Conservation (phyloP, 2,888 invertebrate genomes). For the Campaea margaritaria region DNA sequence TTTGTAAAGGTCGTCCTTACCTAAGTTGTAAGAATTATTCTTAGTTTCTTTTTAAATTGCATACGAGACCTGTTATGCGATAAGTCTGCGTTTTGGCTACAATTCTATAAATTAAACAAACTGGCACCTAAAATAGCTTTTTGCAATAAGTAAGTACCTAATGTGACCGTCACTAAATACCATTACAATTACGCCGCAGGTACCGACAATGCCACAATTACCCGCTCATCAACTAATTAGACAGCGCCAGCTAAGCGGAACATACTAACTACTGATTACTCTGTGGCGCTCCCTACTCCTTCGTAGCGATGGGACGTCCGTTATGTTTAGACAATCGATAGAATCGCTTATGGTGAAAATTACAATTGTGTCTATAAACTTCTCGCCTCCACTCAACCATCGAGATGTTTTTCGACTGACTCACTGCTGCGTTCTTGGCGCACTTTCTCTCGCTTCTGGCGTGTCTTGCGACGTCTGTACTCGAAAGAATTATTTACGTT, state of each 20-base stretch:
- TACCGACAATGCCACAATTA: constrained; percentile 12
- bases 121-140: neutral
- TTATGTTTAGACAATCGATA: too few relatives aligned
- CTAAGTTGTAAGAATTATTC: too few relatives aligned
- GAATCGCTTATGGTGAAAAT: too few relatives aligned
- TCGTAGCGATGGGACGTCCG: too few relatives aligned
- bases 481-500: too few relatives aligned
- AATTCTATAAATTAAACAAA: neutral
- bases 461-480: too few relatives aligned
- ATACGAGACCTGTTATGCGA: neutral
- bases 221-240: constrained; percentile 21
- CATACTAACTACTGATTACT: constrained; percentile 16
- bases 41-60: neutral
- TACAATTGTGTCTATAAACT: too few relatives aligned
- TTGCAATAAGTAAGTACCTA: constrained; percentile 4
- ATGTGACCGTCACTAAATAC: neutral
- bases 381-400: too few relatives aligned
- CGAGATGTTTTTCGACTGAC: too few relatives aligned
- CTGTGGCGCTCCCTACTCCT: constrained; percentile 11
- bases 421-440: too few relatives aligned
- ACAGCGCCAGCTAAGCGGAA: constrained; percentile 18
- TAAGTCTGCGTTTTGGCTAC: neutral
- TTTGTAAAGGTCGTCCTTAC: too few relatives aligned
- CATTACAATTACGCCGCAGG: constrained; percentile 18
- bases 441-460: too few relatives aligned